Percentiles rank a stretch among this genome's conserved stretches.
Evolutionary conservation across 2,113 vertebrate species (phyloP).

Genomic region (Heterochromis multidens): DNA sequence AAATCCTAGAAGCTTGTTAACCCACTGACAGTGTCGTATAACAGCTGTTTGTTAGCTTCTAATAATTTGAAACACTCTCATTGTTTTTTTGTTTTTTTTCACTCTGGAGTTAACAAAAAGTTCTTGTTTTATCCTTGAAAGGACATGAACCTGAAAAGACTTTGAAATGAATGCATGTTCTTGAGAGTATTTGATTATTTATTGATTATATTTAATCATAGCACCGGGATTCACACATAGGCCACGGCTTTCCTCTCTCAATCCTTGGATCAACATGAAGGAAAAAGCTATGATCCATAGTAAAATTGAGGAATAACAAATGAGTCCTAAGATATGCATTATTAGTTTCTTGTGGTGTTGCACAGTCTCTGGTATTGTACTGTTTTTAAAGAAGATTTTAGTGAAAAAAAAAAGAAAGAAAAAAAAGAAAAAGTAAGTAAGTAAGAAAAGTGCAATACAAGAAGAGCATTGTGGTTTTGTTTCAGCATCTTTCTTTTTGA

Average conservation of each 20-base stretch:
- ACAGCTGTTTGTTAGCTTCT: not conserved
- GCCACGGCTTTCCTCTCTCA: not conserved
- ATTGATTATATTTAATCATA: conserved; percentile 18
- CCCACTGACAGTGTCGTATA: not conserved
- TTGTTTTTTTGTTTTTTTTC: not conserved
- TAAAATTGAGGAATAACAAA: not conserved
- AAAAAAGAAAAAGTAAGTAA: no score
- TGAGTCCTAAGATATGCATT: not conserved
- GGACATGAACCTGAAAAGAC: not conserved
- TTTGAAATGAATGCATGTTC: not conserved
- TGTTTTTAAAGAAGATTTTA: not conserved
- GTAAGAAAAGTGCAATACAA: no score
- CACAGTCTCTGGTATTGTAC: not conserved
- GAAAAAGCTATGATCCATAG: not conserved
- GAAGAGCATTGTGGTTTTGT: not conserved
- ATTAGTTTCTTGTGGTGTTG: not conserved
- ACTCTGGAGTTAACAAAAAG: not conserved
- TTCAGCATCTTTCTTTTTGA: not conserved
- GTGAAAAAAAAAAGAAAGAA: not conserved
- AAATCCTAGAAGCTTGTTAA: not conserved
- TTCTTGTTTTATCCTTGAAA: not conserved
- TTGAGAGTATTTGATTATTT: conserved; percentile 43
- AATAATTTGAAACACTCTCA: not conserved
- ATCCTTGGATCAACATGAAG: conserved; percentile 2
- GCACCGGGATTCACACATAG: not conserved